These are phyloP conservation scores for Enteromius argenteus DNA, from an alignment of 2,797 vertebrate species.

Conservation along the genomic window DNA sequence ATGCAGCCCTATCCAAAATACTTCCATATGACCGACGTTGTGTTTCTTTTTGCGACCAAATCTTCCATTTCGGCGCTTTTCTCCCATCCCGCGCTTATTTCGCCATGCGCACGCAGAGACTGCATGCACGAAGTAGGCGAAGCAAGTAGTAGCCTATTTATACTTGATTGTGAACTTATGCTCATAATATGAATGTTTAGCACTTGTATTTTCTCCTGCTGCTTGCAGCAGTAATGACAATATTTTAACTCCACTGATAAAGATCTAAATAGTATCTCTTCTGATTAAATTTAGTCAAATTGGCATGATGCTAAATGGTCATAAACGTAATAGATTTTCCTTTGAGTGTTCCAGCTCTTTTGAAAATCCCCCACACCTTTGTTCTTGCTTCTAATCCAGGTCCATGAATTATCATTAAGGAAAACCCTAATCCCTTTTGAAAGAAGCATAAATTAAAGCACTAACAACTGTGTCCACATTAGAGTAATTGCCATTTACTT, in stretches of 20 bases:
- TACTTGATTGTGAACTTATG: not conserved
- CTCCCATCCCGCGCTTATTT: too few species aligned
- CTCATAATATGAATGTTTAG: not conserved
- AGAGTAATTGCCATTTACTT: conserved; percentile 65
- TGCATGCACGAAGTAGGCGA: too few species aligned
- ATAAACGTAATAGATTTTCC: conserved; percentile 8
- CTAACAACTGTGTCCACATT: conserved; percentile 72
- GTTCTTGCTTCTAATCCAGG: conserved; percentile 66
- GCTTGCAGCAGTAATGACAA: not conserved
- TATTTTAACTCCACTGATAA: not conserved
- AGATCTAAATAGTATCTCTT: not conserved
- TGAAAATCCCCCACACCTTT: conserved; percentile 12
- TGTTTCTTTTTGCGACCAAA: too few species aligned
- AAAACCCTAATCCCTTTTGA: conserved; percentile 73
- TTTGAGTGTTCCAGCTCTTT: conserved; percentile 40
- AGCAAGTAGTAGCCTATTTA: not conserved
- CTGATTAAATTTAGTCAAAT: not conserved
- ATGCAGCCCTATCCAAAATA: too few species aligned
- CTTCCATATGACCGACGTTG: too few species aligned
- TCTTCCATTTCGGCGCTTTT: too few species aligned
- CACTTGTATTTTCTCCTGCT: not conserved
- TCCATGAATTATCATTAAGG: conserved; percentile 76
- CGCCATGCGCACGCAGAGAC: too few species aligned
- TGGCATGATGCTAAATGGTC: not conserved
- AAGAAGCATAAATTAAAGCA: conserved; percentile 73